These are phyloP conservation scores for Latheticus oryzae DNA, from an alignment of 2,888 invertebrate genomes.

Conservation along the genomic window DNA sequence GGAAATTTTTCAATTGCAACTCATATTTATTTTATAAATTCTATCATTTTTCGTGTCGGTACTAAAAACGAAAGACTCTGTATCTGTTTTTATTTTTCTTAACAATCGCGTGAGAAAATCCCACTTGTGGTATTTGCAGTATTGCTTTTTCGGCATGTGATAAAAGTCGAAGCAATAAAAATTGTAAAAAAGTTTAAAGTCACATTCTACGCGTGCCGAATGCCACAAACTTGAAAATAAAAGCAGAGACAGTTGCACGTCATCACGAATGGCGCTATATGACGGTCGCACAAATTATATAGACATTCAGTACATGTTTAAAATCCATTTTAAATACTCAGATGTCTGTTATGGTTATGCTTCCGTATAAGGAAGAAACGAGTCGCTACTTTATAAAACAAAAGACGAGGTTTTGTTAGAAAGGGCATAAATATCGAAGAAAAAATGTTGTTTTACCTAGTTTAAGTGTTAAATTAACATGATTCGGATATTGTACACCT, in stretches of 20 bases:
- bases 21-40: no score
- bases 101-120: conserved; percentile 33
- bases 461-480: conserved; percentile 80
- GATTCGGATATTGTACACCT: conserved; percentile 88
- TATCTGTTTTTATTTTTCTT: no score
- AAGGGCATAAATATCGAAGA: conserved; percentile 34
- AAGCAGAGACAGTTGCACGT: conserved; percentile 24
- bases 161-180: conserved; percentile 25
- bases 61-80: no score
- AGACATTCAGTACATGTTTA: conserved; percentile 42
- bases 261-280: conserved; percentile 37
- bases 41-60: no score
- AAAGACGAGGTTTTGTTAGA: conserved; percentile 37
- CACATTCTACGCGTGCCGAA: conserved; percentile 46
- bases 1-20: no score
- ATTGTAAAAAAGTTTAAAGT: conserved; percentile 27
- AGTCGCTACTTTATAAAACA: conserved; percentile 30
- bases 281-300: conserved; percentile 43
- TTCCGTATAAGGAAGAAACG: conserved; percentile 42
- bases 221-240: conserved; percentile 38
- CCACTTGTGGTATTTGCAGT: conserved; percentile 12
- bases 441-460: conserved; percentile 50
- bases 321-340: conserved; percentile 40
- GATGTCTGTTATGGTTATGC: conserved; percentile 43
- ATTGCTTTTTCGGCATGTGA: conserved; percentile 26